Evolutionary conservation across 2,797 vertebrate genomes (phyloP).

Genomic region (Masticophis lateralis): DNA sequence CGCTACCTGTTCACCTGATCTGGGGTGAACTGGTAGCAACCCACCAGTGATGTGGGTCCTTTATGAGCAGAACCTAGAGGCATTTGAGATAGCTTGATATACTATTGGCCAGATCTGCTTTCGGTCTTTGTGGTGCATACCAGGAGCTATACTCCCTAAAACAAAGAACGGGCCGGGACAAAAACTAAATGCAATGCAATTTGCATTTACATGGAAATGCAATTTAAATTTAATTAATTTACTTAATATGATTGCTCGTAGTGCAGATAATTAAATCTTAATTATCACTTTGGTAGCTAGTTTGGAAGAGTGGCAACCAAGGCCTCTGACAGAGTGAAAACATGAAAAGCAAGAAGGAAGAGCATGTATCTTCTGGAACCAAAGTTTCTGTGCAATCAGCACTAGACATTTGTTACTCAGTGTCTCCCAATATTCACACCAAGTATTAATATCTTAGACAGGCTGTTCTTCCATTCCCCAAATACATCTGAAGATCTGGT

Average conservation of each 20-base stretch:
- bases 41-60: background rate
- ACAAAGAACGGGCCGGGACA: background rate
- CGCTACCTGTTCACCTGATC: too few relatives aligned
- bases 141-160: background rate
- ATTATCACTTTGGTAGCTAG: background rate
- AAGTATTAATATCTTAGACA: conserved; percentile 2
- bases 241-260: background rate
- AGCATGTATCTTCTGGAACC: background rate
- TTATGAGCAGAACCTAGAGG: background rate
- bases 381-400: background rate
- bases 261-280: background rate
- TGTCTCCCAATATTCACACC: rapidly evolving
- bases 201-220: background rate
- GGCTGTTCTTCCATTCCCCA: conserved; percentile 9
- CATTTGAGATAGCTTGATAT: background rate
- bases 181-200: background rate
- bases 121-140: background rate
- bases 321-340: background rate
- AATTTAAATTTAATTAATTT: background rate
- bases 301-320: background rate
- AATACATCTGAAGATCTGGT: background rate
- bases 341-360: background rate
- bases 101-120: background rate
- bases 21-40: too few relatives aligned
- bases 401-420: background rate